Conservation (phyloP, 2,113 vertebrate genomes). For the Entomyzon cyanotis region DNA sequence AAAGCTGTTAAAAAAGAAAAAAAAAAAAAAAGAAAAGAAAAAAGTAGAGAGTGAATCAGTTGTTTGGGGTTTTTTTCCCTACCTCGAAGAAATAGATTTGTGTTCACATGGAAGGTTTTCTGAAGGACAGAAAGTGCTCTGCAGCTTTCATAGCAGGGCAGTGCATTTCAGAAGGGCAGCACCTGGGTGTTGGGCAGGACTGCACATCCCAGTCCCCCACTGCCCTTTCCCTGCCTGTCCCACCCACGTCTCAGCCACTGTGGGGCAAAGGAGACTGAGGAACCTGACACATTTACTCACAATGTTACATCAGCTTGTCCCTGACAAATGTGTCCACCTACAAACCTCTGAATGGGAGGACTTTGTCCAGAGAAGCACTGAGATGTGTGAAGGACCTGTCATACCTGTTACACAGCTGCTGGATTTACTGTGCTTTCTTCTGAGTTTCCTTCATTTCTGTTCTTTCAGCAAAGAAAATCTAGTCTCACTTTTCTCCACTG, state of each 20-base stretch:
- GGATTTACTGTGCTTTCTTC: neutral
- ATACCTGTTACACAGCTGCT: neutral
- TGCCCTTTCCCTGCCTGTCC: fast-evolving
- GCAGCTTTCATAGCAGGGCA: neutral
- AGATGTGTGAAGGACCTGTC: neutral
- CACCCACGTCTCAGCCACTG: fast-evolving
- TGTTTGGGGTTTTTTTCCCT: neutral
- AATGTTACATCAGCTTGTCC: neutral
- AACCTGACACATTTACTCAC: fast-evolving
- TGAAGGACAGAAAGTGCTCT: neutral
- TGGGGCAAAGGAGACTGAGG: neutral
- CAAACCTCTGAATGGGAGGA: neutral
- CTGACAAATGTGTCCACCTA: neutral
- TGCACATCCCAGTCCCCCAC: fast-evolving
- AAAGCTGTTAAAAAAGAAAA: neutral
- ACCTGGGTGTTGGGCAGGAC: fast-evolving
- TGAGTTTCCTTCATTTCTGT: neutral
- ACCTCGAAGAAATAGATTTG: neutral
- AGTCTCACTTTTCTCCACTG: neutral
- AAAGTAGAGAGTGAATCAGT: neutral
- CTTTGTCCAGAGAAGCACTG: neutral
- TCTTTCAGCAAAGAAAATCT: neutral
- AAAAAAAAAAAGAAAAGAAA: too few relatives aligned
- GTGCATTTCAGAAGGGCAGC: neutral
- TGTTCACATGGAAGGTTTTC: neutral